Evolutionary conservation across 92 coral and sea anemone species (phyloP).

Genomic region (Porites rus): DNA sequence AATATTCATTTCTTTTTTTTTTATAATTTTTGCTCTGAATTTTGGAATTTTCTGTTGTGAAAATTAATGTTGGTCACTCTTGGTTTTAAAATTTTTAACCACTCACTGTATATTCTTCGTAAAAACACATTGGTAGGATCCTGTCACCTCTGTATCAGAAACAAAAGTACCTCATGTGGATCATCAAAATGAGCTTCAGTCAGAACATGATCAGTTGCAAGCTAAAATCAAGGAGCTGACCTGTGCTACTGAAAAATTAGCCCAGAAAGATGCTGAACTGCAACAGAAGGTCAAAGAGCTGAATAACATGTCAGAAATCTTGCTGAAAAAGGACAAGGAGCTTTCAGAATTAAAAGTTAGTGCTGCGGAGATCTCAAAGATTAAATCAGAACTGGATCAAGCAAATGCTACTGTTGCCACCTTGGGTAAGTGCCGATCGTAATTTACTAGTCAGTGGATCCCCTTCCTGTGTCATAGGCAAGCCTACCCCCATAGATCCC

Average conservation of each 20-base stretch:
- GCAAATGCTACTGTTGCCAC: slow-evolving; percentile 61
- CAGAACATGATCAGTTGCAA: slow-evolving; percentile 16
- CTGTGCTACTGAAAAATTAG: neutral
- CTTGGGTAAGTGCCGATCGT: slow-evolving; percentile 56
- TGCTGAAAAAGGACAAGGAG: slow-evolving; percentile 71
- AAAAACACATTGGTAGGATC: neutral
- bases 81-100: too few species aligned
- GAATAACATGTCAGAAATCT: slow-evolving; percentile 37
- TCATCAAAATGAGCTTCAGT: neutral
- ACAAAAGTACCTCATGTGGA: slow-evolving; percentile 33
- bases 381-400: slow-evolving; percentile 67
- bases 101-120: neutral
- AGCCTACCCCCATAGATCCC: too few species aligned
- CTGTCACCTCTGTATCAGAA: neutral
- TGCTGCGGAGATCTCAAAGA: slow-evolving; percentile 53
- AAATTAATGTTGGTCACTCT: too few species aligned
- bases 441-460: too few species aligned
- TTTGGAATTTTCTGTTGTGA: too few species aligned
- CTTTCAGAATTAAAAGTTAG: slow-evolving; percentile 49
- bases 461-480: too few species aligned
- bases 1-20: too few species aligned
- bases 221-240: slow-evolving; percentile 46
- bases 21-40: too few species aligned
- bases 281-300: slow-evolving; percentile 73
- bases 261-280: slow-evolving; percentile 55